Evolutionary conservation across 2,113 vertebrate species (phyloP).

Genomic region (Microcebus lehilahytsara): DNA sequence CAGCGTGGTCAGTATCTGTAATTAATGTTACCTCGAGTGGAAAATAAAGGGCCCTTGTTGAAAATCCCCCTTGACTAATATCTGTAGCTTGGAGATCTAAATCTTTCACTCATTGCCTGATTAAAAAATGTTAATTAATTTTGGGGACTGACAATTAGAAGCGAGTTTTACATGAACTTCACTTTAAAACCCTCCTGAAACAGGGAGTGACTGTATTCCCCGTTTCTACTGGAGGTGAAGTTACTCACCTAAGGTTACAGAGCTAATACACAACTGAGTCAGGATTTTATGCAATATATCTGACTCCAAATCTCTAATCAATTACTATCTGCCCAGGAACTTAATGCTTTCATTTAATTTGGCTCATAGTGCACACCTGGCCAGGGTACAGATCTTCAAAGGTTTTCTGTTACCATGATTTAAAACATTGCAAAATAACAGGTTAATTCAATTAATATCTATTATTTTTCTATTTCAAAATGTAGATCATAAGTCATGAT

Average conservation of each 20-base stretch:
- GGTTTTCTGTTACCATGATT: background rate
- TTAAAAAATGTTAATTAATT: background rate
- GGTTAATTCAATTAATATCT: background rate
- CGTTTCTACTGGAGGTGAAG: background rate
- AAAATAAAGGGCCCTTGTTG: background rate
- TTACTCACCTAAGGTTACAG: background rate
- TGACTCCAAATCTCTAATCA: background rate
- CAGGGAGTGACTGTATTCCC: background rate
- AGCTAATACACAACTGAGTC: background rate
- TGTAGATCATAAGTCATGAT: background rate
- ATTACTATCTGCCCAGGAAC: background rate
- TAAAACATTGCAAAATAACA: background rate
- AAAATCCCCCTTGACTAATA: background rate
- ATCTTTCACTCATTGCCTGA: background rate
- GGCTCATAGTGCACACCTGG: background rate
- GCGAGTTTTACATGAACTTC: background rate
- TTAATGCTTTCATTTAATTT: background rate
- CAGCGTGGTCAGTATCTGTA: background rate
- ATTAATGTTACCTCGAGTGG: background rate
- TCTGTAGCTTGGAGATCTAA: background rate
- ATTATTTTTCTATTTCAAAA: conserved; percentile 13
- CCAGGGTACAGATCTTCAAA: background rate
- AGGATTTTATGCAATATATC: background rate
- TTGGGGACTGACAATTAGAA: background rate
- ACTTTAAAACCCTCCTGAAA: background rate